These are phyloP conservation scores for Enteromius trimaculatus DNA, from an alignment of 2,797 vertebrate genomes.

Conservation along the genomic window DNA sequence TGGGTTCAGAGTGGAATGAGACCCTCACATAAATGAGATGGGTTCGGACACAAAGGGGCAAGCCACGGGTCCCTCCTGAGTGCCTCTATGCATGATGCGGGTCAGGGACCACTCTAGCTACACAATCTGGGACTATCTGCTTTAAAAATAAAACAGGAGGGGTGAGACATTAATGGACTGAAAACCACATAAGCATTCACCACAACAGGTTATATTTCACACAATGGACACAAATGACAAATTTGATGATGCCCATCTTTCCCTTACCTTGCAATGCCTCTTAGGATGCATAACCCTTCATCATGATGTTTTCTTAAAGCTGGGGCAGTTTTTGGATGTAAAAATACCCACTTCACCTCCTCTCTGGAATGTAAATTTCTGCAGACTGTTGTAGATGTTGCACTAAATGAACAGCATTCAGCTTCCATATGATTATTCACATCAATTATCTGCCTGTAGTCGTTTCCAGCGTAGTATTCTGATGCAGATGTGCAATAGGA, in stretches of 20 bases:
- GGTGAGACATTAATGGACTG: background rate
- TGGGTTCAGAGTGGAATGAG: conserved; percentile 54
- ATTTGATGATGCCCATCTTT: background rate
- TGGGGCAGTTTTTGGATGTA: background rate
- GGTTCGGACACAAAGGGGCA: conserved; percentile 50
- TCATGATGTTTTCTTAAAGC: background rate
- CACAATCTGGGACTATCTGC: conserved; percentile 31
- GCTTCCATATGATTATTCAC: conserved; percentile 47
- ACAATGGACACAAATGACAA: background rate
- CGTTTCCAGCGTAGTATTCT: background rate
- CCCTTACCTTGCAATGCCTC: conserved; percentile 48
- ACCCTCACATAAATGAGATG: conserved; percentile 58
- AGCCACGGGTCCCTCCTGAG: conserved; percentile 44
- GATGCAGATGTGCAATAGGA: conserved; percentile 50
- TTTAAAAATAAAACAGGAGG: conserved; percentile 12
- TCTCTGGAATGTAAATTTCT: conserved; percentile 31
- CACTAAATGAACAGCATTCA: conserved; percentile 34
- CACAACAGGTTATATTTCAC: conserved; percentile 43
- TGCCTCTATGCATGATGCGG: conserved; percentile 20
- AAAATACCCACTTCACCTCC: conserved; percentile 18
- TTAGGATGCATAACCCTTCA: conserved; percentile 15
- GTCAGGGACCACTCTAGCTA: conserved; percentile 25
- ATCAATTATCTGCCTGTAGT: conserved; percentile 29
- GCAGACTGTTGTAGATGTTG: conserved; percentile 36
- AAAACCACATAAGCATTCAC: background rate